Base-by-base conservation (phyloP, 64 coral and sea anemone species). In the Anthopleura sola region DNA sequence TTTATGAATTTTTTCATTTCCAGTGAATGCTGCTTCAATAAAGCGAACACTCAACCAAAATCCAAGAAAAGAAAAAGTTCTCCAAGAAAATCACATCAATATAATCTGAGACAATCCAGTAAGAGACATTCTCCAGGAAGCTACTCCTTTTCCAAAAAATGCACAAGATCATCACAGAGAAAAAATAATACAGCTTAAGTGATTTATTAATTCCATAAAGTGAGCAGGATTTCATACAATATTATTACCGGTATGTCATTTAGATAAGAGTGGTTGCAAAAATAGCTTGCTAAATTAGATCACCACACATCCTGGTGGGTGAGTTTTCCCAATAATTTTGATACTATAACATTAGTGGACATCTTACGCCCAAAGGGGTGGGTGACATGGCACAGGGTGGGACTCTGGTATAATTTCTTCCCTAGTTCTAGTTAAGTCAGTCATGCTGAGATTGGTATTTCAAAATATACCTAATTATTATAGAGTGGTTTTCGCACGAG, bases 111-210 rank as follows among this genome's bases (percentile, higher is more conserved):
- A 48, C 19, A 39, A 0, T 44, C 76, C 37, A 79, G 23, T 47
- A 79, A 79, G 18, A 79, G 37, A 79, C 44, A 79, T 15, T 46
- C 76, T 48, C 76, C 76, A 5, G 76, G 76, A 79, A 79, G 31
- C 2, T 79, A 79, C 26, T 20, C 18, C 39, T 44, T 28, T 5
- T 32, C 31, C 11, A 33, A 17, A 12, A 10, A 15, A 16, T 5
- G 16, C 8, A 47, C 38, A 79, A 79, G 39, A 79, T 79, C 76
- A 79, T 14, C 76, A 14, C 47, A 47, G 76, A 79, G 76, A 26
- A 79, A 79, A 79, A 71, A 16, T 28, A 71, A 16, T 48, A 48
- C 75, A 79, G 44, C 18, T 79, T 48, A 23, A 79, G 47, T 13
- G 5, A 26, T 62, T 62, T 3, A 79, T 79, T 6, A 15, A 26